A percentile compares a stretch with the other conserved stretches of the same genome.
These are phyloP conservation scores for Brachionichthys hirsutus DNA, from an alignment of 2,113 vertebrate genomes.

Conservation along the genomic window DNA sequence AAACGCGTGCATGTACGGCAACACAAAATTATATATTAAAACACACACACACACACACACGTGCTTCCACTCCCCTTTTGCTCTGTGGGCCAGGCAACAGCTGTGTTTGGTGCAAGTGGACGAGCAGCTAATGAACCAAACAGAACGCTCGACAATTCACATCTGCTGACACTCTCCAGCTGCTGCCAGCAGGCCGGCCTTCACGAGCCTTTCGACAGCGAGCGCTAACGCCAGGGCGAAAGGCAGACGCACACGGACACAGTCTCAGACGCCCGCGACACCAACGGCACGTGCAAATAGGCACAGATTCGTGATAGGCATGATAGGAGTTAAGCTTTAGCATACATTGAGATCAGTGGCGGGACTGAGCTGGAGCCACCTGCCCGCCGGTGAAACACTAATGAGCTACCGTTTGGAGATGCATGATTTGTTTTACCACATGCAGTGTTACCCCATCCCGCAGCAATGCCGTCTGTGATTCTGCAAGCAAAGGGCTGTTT, in stretches of 20 bases:
- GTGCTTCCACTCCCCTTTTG: constrained; percentile 52
- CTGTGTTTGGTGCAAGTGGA: constrained; percentile 68
- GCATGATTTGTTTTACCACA: constrained; percentile 30
- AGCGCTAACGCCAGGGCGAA: constrained; percentile 56
- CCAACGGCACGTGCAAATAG: background rate
- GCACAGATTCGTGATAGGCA: constrained; percentile 17
- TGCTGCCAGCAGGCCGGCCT: constrained; percentile 68
- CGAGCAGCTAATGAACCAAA: constrained; percentile 73
- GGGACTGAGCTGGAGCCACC: constrained; percentile 28
- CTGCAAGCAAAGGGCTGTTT: constrained; percentile 3
- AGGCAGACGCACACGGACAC: constrained; percentile 33
- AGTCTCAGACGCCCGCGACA: constrained; percentile 1
- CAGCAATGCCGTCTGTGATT: constrained; percentile 20
- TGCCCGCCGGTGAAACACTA: constrained; percentile 26
- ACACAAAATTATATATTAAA: too few species aligned
- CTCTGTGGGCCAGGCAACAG: constrained; percentile 72
- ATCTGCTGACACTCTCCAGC: constrained; percentile 76
- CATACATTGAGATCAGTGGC: constrained; percentile 21
- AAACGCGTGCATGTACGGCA: background rate
- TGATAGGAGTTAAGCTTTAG: background rate
- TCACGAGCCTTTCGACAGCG: constrained; percentile 39
- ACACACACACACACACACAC: constrained; percentile 13
- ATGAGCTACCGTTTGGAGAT: constrained; percentile 11
- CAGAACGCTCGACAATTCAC: constrained; percentile 74
- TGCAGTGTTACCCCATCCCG: constrained; percentile 22